These are phyloP conservation scores for Drosophila neocordata DNA, from an alignment of 1,140 invertebrate species.

Conservation along the genomic window DNA sequence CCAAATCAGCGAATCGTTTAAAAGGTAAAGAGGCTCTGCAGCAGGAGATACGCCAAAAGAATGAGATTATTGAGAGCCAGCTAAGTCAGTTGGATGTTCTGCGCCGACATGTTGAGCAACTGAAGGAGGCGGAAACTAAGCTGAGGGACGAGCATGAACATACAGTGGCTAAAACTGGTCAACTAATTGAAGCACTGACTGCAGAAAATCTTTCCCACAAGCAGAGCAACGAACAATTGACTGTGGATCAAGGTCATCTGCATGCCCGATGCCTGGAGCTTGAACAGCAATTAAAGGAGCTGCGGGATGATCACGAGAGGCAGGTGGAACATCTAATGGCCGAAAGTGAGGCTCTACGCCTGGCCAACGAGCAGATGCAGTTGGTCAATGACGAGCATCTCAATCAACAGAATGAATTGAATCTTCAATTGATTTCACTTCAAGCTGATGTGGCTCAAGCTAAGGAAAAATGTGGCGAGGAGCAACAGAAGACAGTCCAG, in stretches of 20 bases:
- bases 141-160: slow-evolving; percentile 67
- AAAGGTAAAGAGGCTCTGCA: slow-evolving; percentile 82
- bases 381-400: slow-evolving; percentile 40
- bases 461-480: slow-evolving; percentile 36
- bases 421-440: slow-evolving; percentile 51
- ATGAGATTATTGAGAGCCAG: slow-evolving; percentile 77
- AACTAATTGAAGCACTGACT: slow-evolving; percentile 59
- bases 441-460: slow-evolving; percentile 58
- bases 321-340: slow-evolving; percentile 65
- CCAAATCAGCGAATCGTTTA: slow-evolving; percentile 67
- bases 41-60: slow-evolving; percentile 78
- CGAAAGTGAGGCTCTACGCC: slow-evolving; percentile 65
- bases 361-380: slow-evolving; percentile 63
- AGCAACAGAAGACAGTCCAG: slow-evolving; percentile 50
- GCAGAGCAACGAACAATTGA: slow-evolving; percentile 63
- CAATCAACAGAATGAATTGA: slow-evolving; percentile 37
- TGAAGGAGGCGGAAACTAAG: slow-evolving; percentile 73
- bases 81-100: slow-evolving; percentile 75
- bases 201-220: slow-evolving; percentile 64
- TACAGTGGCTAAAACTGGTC: slow-evolving; percentile 58
- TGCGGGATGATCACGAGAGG: slow-evolving; percentile 58
- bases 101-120: slow-evolving; percentile 70
- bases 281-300: slow-evolving; percentile 63
- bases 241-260: slow-evolving; percentile 44
- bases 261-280: slow-evolving; percentile 45